Evolutionary conservation across 2,888 invertebrate species (phyloP).

Genomic region (Petrolisthes cinctipes): DNA sequence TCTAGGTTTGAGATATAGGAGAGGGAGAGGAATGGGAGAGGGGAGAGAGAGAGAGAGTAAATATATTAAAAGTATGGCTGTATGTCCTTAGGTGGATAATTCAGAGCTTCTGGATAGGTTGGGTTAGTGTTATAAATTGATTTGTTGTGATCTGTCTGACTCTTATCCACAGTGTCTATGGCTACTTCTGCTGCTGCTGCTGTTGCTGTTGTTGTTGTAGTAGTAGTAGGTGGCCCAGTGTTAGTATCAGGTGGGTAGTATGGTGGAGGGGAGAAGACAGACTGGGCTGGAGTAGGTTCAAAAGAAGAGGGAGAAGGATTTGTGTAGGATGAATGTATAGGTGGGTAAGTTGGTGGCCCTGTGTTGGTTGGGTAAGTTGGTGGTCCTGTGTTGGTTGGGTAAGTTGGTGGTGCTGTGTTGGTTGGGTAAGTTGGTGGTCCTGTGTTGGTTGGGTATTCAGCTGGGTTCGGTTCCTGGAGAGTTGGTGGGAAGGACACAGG

Average conservation of each 20-base stretch:
- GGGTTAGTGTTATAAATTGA: conserved; percentile 15
- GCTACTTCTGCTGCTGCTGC: background rate
- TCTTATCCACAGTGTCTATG: background rate
- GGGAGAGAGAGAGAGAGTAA: no score
- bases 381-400: background rate
- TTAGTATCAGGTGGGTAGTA: background rate
- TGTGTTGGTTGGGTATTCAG: background rate
- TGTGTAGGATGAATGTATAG: background rate
- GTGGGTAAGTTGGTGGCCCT: background rate
- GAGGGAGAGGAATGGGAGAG: no score
- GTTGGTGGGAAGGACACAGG: conserved; percentile 23
- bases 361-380: background rate
- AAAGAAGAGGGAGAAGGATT: no score
- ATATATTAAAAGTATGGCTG: no score
- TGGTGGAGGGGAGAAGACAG: background rate
- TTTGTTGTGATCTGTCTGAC: background rate
- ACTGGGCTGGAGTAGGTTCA: no score
- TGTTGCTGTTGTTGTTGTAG: background rate
- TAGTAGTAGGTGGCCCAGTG: no score
- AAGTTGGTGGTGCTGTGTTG: background rate
- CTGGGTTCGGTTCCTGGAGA: no score
- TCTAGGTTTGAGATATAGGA: no score
- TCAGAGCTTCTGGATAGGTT: conserved; percentile 14
- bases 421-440: background rate
- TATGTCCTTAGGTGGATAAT: conserved; percentile 21